Base-by-base conservation (phyloP, 1,140 invertebrate genomes). In the Aphidius ervi region DNA sequence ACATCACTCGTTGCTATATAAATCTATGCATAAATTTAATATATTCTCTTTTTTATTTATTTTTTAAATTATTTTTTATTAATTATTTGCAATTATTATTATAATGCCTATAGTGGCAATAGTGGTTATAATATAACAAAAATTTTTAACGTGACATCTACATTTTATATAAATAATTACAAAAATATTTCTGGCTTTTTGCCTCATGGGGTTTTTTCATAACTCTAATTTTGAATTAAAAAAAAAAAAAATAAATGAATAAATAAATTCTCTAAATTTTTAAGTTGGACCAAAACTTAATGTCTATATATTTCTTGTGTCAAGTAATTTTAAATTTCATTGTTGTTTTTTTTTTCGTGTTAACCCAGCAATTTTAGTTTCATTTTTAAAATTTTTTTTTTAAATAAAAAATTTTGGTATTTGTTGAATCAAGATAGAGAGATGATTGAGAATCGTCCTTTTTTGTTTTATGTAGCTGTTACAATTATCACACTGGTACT, bases 81-180 rank as follows among this genome's bases (percentile, higher is more conserved):
- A 16, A 16, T 43, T 9, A 61, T 61, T 39, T 10, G 31, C 45
- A 42, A 40, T 59, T 10, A 8, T 5, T 39, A 46, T 6, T 6
- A 9, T 16, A 37, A 37, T 48, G 47, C 47, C 43, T 16, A n/a
- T n/a, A n/a, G n/a, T n/a, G n/a, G n/a, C n/a, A n/a, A n/a, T n/a
- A 16, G 16, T 16, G 16, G 16, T 16, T 16, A 16, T 16, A 16
- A 16, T 16, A 16, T 16, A 16, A 16, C n/a, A 50, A 49, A 42
- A 46, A 46, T 47, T 41, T 16, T 50, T 40, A 31, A 53, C 55
- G 57, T 59, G 54, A 65, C 63, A 59, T 62, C 48, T 58, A 52
- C 46, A 59, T 62, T 59, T 16, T 47, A 46, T 6, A 37, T 46
- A 58, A 39, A 46, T 52, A 63, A 63, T 59, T 59, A 45, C 7